Conservation (phyloP, 2,113 vertebrate genomes). For the Phycodurus eques region DNA sequence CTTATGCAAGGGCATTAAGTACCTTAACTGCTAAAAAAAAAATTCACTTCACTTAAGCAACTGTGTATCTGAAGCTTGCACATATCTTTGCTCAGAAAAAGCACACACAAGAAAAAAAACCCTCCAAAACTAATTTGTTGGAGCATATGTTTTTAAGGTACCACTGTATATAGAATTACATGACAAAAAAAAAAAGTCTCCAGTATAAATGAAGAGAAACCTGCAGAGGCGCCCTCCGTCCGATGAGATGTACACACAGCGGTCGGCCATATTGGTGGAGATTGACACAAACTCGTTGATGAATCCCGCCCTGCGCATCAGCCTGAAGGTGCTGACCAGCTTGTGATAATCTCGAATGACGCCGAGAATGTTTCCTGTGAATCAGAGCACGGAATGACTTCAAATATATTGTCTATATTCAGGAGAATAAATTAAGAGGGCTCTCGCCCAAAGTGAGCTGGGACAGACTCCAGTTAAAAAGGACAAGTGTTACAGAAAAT, state of each 20-base stretch:
- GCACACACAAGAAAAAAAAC: no score
- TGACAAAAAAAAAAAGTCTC: background rate
- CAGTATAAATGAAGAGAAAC: conserved; percentile 27
- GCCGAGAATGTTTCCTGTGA: conserved; percentile 91
- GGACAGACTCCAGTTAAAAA: no score
- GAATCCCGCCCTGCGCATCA: conserved; percentile 93
- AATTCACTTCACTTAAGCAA: no score
- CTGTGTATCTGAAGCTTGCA: no score
- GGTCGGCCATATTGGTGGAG: conserved; percentile 92
- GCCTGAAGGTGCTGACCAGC: conserved; percentile 88
- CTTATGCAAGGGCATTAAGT: no score
- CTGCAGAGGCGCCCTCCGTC: conserved; percentile 96
- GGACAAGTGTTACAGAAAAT: background rate
- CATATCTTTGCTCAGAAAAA: no score
- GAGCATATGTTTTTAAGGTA: no score
- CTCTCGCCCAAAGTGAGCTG: no score
- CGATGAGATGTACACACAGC: conserved; percentile 96
- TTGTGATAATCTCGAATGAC: conserved; percentile 92
- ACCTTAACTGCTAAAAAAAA: no score
- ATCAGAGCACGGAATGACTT: background rate
- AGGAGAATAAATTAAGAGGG: background rate
- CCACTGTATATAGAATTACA: no score
- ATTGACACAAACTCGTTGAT: conserved; percentile 99
- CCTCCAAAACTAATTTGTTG: no score
- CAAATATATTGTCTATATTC: background rate